A percentile compares a stretch with the other conserved stretches of the same genome.
Evolutionary conservation across 1,140 invertebrate species (phyloP).

Genomic region (Platyscapa corneri): DNA sequence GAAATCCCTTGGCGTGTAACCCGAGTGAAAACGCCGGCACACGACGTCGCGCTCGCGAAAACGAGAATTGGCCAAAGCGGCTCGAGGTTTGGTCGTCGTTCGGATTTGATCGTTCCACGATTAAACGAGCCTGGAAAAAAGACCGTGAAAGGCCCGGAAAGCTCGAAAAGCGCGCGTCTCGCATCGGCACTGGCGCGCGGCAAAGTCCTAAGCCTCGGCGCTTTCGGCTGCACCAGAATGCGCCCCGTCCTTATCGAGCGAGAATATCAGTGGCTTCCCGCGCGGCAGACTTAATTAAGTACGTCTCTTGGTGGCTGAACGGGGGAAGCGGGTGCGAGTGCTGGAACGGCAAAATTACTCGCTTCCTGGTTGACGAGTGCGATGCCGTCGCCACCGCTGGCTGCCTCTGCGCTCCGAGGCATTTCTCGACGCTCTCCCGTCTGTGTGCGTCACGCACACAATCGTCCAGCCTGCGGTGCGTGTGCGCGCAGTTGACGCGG

Average conservation of each 20-base stretch:
- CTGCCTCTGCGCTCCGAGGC: background rate
- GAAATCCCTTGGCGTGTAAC: background rate
- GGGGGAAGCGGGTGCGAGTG: conserved; percentile 61
- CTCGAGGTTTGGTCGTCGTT: background rate
- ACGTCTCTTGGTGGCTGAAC: conserved; percentile 59
- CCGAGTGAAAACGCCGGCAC: background rate
- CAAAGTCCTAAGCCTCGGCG: no score
- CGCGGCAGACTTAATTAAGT: conserved; percentile 65
- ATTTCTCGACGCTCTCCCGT: background rate
- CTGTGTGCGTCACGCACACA: no score
- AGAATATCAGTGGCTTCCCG: conserved; percentile 58
- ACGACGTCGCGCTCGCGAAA: background rate
- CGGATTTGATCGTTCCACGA: no score
- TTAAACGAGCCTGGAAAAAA: background rate
- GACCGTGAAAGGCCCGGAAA: no score
- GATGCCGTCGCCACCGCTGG: background rate
- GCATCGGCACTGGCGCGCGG: no score
- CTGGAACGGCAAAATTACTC: conserved; percentile 67
- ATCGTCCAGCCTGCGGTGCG: no score
- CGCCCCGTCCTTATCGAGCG: conserved; percentile 46
- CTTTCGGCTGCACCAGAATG: background rate
- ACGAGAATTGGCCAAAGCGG: background rate
- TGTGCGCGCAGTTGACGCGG: background rate
- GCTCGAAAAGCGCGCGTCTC: no score
- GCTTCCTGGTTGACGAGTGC: conserved; percentile 69